phyloP scores from a whole-genome alignment of 2,888 invertebrate genomes.

The Drosophila pullipes region DNA sequence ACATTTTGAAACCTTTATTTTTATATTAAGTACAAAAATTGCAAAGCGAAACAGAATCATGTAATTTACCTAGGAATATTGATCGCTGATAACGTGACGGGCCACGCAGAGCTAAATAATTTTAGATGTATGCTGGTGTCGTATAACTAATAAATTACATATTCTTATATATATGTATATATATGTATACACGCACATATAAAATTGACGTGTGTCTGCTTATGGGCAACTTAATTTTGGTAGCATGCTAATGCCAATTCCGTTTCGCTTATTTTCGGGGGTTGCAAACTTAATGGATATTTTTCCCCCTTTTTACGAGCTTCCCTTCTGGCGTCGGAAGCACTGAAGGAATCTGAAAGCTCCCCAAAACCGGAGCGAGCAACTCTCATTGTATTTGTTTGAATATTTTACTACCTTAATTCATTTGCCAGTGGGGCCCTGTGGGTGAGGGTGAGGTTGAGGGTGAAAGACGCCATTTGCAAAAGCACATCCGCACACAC shows the following conservation, averaged over 20 bases:
- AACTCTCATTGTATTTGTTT: conserved; percentile 55
- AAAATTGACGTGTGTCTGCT: conserved; percentile 53
- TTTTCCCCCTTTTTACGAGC: conserved; percentile 70
- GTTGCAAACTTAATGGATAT: conserved; percentile 69
- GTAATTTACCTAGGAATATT: background rate
- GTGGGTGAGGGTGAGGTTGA: conserved; percentile 36
- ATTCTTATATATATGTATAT: background rate
- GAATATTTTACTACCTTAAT: conserved; percentile 76
- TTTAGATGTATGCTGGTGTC: conserved; percentile 12
- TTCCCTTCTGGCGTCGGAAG: conserved; percentile 42
- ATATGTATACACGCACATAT: conserved; percentile 20
- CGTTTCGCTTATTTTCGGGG: conserved; percentile 54
- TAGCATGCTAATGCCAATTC: conserved; percentile 75
- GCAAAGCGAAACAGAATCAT: background rate
- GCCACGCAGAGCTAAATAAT: background rate
- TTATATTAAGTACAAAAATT: background rate
- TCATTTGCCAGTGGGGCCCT: conserved; percentile 57
- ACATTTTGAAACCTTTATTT: no score
- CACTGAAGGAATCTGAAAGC: conserved; percentile 43
- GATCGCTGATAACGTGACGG: conserved; percentile 15
- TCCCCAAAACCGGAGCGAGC: conserved; percentile 53
- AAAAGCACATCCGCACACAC: conserved; percentile 26
- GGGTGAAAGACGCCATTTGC: conserved; percentile 71
- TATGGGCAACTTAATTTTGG: conserved; percentile 67
- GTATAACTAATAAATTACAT: conserved; percentile 31